phyloP scores from a whole-genome alignment of 2,113 vertebrate genomes.

The Stigmatopora argus region DNA sequence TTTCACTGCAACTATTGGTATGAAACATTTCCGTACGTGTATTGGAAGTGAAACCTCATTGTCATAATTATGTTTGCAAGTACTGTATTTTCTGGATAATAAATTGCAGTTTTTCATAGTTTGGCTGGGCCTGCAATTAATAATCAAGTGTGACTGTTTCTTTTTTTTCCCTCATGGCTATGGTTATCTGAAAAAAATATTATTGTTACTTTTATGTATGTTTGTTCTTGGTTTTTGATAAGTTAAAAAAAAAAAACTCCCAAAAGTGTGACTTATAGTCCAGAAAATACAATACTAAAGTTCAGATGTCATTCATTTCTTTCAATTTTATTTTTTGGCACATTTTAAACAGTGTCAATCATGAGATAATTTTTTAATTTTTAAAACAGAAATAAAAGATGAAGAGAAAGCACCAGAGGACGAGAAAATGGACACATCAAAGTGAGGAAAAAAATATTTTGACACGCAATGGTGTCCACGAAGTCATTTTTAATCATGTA shows the following conservation, averaged over 20 bases:
- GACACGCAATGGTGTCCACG: background rate
- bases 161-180: too few relatives aligned
- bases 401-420: slow-evolving; percentile 71
- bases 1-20: background rate
- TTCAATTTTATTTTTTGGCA: too few relatives aligned
- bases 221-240: too few relatives aligned
- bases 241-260: too few relatives aligned
- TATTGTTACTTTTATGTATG: too few relatives aligned
- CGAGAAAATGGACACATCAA: slow-evolving; percentile 77
- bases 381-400: slow-evolving; percentile 67
- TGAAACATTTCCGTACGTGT: background rate
- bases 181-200: too few relatives aligned
- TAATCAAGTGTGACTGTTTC: too few relatives aligned
- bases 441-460: slow-evolving; percentile 49
- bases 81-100: background rate
- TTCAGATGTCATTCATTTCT: too few relatives aligned
- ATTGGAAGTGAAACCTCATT: background rate
- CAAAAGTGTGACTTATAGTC: too few relatives aligned
- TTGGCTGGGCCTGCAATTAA: too few relatives aligned
- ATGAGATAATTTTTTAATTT: background rate
- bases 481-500: slow-evolving; percentile 14
- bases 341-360: background rate
- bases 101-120: too few relatives aligned
- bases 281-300: too few relatives aligned
- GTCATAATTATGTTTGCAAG: background rate